Conservation (phyloP, 2,888 invertebrate genomes). For the Diaperis boleti region DNA sequence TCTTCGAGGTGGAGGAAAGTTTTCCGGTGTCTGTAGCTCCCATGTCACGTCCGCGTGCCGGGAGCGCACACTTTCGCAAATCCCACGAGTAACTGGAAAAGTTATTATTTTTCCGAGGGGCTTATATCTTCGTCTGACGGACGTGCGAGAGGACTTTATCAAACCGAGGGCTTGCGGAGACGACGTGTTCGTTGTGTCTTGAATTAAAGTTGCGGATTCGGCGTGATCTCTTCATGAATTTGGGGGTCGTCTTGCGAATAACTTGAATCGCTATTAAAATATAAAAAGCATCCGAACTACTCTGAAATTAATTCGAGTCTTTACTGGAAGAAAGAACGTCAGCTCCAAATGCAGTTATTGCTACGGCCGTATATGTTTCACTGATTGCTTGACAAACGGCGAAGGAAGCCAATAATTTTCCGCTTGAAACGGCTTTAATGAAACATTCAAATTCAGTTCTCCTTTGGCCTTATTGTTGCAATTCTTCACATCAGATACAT, state of each 20-base stretch:
- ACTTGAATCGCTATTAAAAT: too few species aligned
- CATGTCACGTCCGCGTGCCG: constrained; percentile 55
- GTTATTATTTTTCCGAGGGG: constrained; percentile 58
- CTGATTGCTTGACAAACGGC: constrained; percentile 15
- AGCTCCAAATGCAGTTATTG: too few species aligned
- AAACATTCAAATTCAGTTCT: too few species aligned
- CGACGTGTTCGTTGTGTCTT: constrained; percentile 34
- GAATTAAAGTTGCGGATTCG: constrained; percentile 38
- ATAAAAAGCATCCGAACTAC: too few species aligned
- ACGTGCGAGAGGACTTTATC: constrained; percentile 48
- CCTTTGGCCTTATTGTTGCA: too few species aligned
- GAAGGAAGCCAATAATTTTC: constrained; percentile 20
- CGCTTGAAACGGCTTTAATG: too few species aligned
- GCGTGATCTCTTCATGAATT: constrained; percentile 34
- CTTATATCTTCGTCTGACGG: constrained; percentile 47
- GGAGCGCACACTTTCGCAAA: constrained; percentile 53
- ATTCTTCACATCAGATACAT: too few species aligned
- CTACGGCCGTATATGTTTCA: too few species aligned
- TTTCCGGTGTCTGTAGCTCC: constrained; percentile 47
- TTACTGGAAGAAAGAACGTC: too few species aligned
- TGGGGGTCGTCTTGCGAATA: too few species aligned
- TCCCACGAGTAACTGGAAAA: constrained; percentile 58
- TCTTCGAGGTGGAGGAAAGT: constrained; percentile 42
- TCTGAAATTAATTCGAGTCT: too few species aligned
- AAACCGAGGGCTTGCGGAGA: constrained; percentile 23